Conservation (phyloP, 53 echinoderm and acorn worm genomes). For the Paelopatides confundens region DNA sequence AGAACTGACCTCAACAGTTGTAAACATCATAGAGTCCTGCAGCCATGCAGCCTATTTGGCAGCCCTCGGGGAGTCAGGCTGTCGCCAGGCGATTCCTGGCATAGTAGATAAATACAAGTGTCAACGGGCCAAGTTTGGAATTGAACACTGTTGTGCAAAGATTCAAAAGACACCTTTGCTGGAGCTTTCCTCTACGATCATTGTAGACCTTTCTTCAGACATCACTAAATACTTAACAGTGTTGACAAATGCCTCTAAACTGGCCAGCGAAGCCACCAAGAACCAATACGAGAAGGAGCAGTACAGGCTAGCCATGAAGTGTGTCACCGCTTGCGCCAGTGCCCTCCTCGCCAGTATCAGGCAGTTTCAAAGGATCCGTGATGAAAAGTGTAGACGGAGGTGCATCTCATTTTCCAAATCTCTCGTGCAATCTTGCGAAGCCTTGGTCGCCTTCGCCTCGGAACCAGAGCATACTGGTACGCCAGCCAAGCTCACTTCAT, state of each 20-base stretch:
- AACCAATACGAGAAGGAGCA: constrained; percentile 95
- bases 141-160: constrained; percentile 86
- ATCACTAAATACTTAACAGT: constrained; percentile 83
- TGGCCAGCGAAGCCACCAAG: constrained; percentile 97
- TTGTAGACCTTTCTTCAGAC: constrained; percentile 88
- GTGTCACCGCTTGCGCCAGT: constrained; percentile 91
- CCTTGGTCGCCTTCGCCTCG: constrained; percentile 94
- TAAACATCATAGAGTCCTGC: constrained; percentile 92
- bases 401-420: constrained; percentile 91
- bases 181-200: constrained; percentile 83
- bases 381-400: constrained; percentile 78
- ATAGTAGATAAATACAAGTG: constrained; percentile 96
- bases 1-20: constrained; percentile 81
- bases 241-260: constrained; percentile 86
- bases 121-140: constrained; percentile 86
- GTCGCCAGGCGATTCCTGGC: constrained; percentile 89
- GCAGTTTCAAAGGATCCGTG: constrained; percentile 81
- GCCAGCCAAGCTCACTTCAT: constrained; percentile 76
- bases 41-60: constrained; percentile 95
- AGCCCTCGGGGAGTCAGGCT: constrained; percentile 84
- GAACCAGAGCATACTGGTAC: constrained; percentile 89
- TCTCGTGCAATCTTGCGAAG: constrained; percentile 93
- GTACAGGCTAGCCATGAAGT: constrained; percentile 89
- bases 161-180: constrained; percentile 81
- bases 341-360: constrained; percentile 82